A percentile compares a stretch with the other conserved stretches of the same genome.
Conservation (phyloP, 2,888 invertebrate species). For the Exocentrus adspersus region DNA sequence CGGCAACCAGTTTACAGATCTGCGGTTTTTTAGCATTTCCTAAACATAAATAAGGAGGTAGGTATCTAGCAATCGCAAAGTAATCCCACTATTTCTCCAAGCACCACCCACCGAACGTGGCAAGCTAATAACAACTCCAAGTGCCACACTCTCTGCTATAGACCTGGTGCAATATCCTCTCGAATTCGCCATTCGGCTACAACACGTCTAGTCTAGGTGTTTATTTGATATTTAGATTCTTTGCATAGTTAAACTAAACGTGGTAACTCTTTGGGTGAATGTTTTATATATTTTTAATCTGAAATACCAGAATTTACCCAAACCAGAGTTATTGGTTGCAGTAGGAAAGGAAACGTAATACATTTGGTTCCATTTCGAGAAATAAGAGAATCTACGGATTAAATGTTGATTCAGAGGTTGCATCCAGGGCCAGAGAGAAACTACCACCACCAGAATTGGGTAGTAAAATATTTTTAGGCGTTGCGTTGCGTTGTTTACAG, state of each 20-base stretch:
- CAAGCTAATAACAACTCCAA: constrained; percentile 27
- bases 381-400: too few species aligned
- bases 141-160: constrained; percentile 27
- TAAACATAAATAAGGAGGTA: constrained; percentile 19
- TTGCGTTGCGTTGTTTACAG: too few species aligned
- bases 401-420: too few species aligned
- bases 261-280: too few species aligned
- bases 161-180: constrained; percentile 20
- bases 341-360: too few species aligned
- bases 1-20: neutral
- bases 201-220: constrained; percentile 25
- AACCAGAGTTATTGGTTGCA: too few species aligned
- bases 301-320: too few species aligned
- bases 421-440: too few species aligned
- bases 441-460: too few species aligned
- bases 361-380: too few species aligned
- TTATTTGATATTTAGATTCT: constrained; percentile 26
- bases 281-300: too few species aligned
- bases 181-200: constrained; percentile 20
- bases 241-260: constrained; percentile 21
- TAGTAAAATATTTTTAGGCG: too few species aligned
- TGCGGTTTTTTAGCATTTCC: constrained; percentile 7
- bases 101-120: constrained; percentile 38
- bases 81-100: constrained; percentile 24
- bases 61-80: constrained; percentile 17